Evolutionary conservation across 64 coral and sea anemone genomes (phyloP).

Genomic region (Pocillopora verrucosa): DNA sequence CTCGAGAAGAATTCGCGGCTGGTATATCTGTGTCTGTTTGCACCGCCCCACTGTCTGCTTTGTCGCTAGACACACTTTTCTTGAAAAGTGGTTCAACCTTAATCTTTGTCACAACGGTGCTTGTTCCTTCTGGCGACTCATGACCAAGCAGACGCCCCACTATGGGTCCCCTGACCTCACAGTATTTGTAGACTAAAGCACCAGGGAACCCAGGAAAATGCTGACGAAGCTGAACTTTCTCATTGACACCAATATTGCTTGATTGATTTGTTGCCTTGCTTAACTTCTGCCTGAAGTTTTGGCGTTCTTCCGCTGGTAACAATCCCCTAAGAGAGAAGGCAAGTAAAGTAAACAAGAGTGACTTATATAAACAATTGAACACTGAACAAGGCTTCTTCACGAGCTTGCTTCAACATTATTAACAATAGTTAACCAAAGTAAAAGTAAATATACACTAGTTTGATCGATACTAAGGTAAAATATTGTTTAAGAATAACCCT

Average conservation of each 20-base stretch:
- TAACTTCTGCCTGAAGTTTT: slow-evolving; percentile 86
- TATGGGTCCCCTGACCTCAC: slow-evolving; percentile 69
- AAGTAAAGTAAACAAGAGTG: background rate
- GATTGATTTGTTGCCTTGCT: slow-evolving; percentile 71
- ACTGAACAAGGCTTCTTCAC: background rate
- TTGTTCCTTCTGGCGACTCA: slow-evolving; percentile 75
- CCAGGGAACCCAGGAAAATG: slow-evolving; percentile 93
- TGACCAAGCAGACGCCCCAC: slow-evolving; percentile 75
- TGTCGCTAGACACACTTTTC: background rate
- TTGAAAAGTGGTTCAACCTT: slow-evolving; percentile 58
- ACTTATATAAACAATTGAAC: no score
- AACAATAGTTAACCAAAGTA: no score
- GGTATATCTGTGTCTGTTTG: background rate
- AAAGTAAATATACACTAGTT: no score
- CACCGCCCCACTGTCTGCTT: background rate
- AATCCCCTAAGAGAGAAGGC: slow-evolving; percentile 65
- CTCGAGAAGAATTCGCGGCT: background rate
- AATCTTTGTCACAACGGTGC: slow-evolving; percentile 61
- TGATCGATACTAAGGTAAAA: no score
- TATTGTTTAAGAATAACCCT: no score
- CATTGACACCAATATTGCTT: slow-evolving; percentile 66
- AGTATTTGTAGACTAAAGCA: slow-evolving; percentile 77
- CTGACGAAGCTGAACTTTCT: slow-evolving; percentile 76
- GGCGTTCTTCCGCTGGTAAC: slow-evolving; percentile 86
- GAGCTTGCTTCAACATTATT: no score